phyloP scores from a whole-genome alignment of 2,888 invertebrate genomes.

The Harpagoxenus sublaevis region DNA sequence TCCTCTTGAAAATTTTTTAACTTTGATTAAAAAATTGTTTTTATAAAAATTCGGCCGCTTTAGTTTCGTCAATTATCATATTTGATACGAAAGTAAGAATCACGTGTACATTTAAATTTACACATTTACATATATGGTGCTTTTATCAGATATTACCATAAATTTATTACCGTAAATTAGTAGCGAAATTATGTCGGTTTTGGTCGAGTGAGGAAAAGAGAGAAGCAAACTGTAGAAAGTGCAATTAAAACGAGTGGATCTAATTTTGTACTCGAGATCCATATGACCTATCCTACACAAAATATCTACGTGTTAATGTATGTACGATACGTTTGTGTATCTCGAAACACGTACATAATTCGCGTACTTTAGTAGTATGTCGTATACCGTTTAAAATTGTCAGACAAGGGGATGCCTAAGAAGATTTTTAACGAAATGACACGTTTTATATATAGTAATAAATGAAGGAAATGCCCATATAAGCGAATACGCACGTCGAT shows the following conservation, averaged over 20 bases:
- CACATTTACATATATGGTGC: background rate
- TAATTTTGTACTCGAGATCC: constrained; percentile 23
- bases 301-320: background rate
- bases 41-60: background rate
- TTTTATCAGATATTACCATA: background rate
- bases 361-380: constrained; percentile 3
- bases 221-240: constrained; percentile 9
- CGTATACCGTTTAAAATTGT: background rate
- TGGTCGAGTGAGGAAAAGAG: background rate
- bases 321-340: background rate
- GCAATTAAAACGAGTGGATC: constrained; percentile 34
- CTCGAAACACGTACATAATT: background rate
- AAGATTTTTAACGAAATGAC: constrained; percentile 10
- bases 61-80: background rate
- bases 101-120: background rate
- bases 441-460: constrained; percentile 15
- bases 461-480: constrained; percentile 31
- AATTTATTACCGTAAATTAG: background rate
- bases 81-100: background rate
- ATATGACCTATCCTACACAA: background rate
- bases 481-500: constrained; percentile 58
- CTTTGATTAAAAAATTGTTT: background rate
- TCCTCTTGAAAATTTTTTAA: background rate
- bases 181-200: background rate
- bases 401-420: background rate